Base-by-base conservation (phyloP, 64 coral and sea anemone species). In the Anthopleura sola region DNA sequence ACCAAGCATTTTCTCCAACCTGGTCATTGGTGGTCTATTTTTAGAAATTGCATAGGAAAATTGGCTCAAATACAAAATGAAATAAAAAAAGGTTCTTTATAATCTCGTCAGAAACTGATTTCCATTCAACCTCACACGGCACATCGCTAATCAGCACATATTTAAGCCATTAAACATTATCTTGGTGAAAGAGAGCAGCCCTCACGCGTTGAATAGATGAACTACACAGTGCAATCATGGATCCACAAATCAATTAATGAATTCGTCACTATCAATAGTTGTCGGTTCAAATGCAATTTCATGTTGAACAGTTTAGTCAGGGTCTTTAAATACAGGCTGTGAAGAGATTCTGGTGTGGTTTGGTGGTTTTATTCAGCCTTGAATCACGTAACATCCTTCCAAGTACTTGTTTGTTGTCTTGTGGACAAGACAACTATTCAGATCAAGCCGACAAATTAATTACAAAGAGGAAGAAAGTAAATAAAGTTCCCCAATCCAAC, bases 201-300 rank as follows among this genome's bases (percentile, higher is more conserved):
- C 66, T 71, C 66, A 71, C 66, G 66, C 66, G 66, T 71, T 71
- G 66, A 71, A 71, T 71, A 71, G 66, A 71, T 71, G 66, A 14
- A 71, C 28, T 71, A 34, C 13, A 29, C n/a, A 36, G 66, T 34
- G 24, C n/a, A 33, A 71, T 71, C 66, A 34, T 34, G n/a, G 40
- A 44, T 44, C 40, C 40, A 44, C 40, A 44, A 6, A 71, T 71
- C 66, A 71, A 34, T 12, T 71, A 71, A 71, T 71, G 66, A 32
- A 71, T 71, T 62, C 13, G 11, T 53, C 50, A 17, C 16, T 53
- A 53, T 13, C n/a, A 26, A n/a, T n/a, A 15, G 58, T 62, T 62
- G 50, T 53, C 9, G n/a, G 40, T 44, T 15, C 50, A 53, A 53
- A 53, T 53, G 14, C 58, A 62, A 23, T 62, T 28, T 28, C n/a